phyloP scores from a whole-genome alignment of 2,888 invertebrate species.

The Troides oblongomaculatus region DNA sequence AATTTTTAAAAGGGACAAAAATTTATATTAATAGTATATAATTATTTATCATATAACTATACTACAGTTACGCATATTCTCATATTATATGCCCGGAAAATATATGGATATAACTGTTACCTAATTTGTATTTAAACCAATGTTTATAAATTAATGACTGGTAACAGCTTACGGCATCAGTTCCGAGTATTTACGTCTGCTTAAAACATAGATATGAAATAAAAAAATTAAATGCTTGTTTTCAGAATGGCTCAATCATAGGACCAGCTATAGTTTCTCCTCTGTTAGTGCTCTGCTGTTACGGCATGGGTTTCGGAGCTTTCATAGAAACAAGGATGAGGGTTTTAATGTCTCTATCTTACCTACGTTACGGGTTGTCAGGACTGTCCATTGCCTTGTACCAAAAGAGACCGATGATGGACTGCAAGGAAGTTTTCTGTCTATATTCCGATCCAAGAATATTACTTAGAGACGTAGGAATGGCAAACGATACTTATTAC shows the following conservation, averaged over 20 bases:
- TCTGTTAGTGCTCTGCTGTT: conserved; percentile 78
- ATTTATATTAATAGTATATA: too few species aligned
- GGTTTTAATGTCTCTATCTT: conserved; percentile 79
- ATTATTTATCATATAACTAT: too few species aligned
- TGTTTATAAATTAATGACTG: too few species aligned
- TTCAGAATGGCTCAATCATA: conserved; percentile 82
- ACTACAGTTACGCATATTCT: too few species aligned
- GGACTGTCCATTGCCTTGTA: conserved; percentile 82
- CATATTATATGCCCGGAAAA: too few species aligned
- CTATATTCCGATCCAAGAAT: conserved; percentile 81
- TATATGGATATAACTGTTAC: too few species aligned
- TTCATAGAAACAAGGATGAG: conserved; percentile 76
- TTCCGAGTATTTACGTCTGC: too few species aligned
- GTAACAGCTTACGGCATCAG: too few species aligned
- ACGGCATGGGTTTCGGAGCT: conserved; percentile 82
- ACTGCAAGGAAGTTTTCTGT: conserved; percentile 79
- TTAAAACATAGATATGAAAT: not conserved
- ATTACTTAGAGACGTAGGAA: conserved; percentile 83
- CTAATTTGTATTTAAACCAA: too few species aligned
- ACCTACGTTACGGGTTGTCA: conserved; percentile 84
- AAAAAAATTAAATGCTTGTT: conserved; percentile 34
- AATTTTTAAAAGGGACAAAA: too few species aligned
- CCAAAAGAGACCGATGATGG: conserved; percentile 78
- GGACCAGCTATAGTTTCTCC: conserved; percentile 80
- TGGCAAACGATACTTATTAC: conserved; percentile 70